These are phyloP conservation scores for Toxotes jaculatrix DNA, from an alignment of 2,113 vertebrate genomes.

Conservation along the genomic window DNA sequence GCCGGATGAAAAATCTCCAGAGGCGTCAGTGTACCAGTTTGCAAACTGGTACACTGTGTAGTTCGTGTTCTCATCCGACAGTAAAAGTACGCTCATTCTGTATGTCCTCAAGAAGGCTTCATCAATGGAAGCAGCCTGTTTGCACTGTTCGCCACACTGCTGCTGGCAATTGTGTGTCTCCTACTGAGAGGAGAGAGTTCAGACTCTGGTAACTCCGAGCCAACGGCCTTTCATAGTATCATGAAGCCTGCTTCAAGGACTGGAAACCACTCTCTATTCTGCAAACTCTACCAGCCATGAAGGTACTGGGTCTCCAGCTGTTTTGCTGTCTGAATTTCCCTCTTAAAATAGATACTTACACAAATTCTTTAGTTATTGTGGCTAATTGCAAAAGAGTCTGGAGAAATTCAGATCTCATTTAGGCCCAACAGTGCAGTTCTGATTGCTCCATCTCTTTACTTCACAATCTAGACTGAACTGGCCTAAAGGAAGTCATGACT, in stretches of 20 bases:
- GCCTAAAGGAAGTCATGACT: slow-evolving; percentile 4
- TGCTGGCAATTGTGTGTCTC: slow-evolving; percentile 44
- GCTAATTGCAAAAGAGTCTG: background rate
- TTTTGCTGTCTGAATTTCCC: background rate
- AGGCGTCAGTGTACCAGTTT: slow-evolving; percentile 2
- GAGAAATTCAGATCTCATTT: background rate
- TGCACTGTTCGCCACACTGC: slow-evolving; percentile 40
- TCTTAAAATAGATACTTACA: background rate
- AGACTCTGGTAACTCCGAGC: slow-evolving; percentile 42
- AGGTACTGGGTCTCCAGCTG: background rate
- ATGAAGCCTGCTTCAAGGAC: slow-evolving; percentile 20
- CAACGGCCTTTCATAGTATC: slow-evolving; percentile 29
- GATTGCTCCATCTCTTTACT: background rate
- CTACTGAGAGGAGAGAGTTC: slow-evolving; percentile 54
- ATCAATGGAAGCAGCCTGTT: slow-evolving; percentile 45
- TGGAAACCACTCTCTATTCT: slow-evolving; percentile 13
- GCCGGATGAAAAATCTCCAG: slow-evolving; percentile 19
- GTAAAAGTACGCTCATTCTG: slow-evolving; percentile 5
- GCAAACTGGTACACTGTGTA: slow-evolving; percentile 25
- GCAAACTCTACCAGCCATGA: background rate
- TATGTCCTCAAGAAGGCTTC: slow-evolving; percentile 18
- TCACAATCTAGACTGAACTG: background rate
- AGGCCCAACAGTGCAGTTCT: background rate
- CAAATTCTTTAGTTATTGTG: background rate
- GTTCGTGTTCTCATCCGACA: slow-evolving; percentile 18